Evolutionary conservation across 2,888 invertebrate genomes (phyloP).

Genomic region (Heteromurus nitidus): DNA sequence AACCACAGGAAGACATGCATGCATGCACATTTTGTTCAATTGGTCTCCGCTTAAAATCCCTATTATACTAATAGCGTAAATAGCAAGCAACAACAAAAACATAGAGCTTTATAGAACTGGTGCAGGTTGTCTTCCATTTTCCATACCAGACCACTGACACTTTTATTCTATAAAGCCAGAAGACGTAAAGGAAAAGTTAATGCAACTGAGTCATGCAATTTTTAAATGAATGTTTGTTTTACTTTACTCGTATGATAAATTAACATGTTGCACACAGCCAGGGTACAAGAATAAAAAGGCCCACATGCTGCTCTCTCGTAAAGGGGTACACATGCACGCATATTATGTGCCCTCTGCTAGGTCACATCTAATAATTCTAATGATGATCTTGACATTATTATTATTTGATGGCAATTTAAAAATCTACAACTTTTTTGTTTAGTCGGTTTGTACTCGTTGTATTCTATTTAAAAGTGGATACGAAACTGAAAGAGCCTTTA

Average conservation of each 20-base stretch:
- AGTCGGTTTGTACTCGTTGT: too few species aligned
- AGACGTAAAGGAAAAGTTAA: neutral
- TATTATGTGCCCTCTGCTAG: neutral
- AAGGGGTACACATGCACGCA: constrained; percentile 3
- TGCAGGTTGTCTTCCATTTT: too few species aligned
- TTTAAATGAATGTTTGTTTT: constrained; percentile 36
- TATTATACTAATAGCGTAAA: too few species aligned
- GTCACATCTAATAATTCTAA: neutral
- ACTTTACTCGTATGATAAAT: constrained; percentile 36
- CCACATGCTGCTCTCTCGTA: constrained; percentile 46
- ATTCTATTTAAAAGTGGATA: too few species aligned
- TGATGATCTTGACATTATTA: too few species aligned
- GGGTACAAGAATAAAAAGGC: constrained; percentile 28
- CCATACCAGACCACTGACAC: too few species aligned
- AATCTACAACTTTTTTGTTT: too few species aligned
- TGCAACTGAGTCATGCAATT: constrained; percentile 20
- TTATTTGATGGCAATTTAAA: too few species aligned
- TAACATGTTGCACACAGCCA: constrained; percentile 55
- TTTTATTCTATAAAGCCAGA: neutral
- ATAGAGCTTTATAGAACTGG: too few species aligned
- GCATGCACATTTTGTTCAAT: constrained; percentile 9
- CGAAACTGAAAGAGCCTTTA: too few species aligned
- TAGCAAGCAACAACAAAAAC: too few species aligned
- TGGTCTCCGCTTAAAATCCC: neutral
- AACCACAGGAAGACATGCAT: constrained; percentile 59